A percentile compares a stretch with the other conserved stretches of the same genome.
phyloP scores from a whole-genome alignment of 2,797 vertebrate species.

The Coreius guichenoti region DNA sequence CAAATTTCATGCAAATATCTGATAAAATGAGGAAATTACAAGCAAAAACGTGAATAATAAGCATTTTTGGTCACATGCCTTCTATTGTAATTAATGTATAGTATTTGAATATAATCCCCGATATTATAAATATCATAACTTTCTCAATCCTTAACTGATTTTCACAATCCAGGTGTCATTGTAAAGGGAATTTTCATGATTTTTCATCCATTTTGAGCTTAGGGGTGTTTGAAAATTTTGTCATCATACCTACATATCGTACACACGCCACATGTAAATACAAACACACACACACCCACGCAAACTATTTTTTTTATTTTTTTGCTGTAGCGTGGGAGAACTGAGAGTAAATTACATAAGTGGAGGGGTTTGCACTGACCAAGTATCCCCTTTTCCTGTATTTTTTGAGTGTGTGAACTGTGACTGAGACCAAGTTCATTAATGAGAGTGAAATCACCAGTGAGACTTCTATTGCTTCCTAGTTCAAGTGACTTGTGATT shows the following conservation, averaged over 20 bases:
- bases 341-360: too few species aligned
- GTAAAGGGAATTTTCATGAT: neutral
- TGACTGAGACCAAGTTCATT: too few species aligned
- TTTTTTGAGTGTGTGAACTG: too few species aligned
- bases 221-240: neutral
- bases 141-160: slow-evolving; percentile 8
- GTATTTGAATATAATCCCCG: neutral
- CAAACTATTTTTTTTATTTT: too few species aligned
- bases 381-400: too few species aligned
- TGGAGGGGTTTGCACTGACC: too few species aligned
- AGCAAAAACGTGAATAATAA: slow-evolving; percentile 9
- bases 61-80: neutral
- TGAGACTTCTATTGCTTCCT: too few species aligned
- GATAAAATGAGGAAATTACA: slow-evolving; percentile 17
- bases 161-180: slow-evolving; percentile 7
- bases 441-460: too few species aligned
- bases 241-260: neutral
- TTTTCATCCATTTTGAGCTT: slow-evolving; percentile 11
- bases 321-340: too few species aligned
- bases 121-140: slow-evolving; percentile 17
- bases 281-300: too few species aligned
- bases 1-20: slow-evolving; percentile 8
- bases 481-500: too few species aligned
- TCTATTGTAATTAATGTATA: slow-evolving; percentile 30
- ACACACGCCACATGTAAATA: too few species aligned